Evolutionary conservation across 2,888 invertebrate species (phyloP).

Genomic region (Trichopria drosophilae): DNA sequence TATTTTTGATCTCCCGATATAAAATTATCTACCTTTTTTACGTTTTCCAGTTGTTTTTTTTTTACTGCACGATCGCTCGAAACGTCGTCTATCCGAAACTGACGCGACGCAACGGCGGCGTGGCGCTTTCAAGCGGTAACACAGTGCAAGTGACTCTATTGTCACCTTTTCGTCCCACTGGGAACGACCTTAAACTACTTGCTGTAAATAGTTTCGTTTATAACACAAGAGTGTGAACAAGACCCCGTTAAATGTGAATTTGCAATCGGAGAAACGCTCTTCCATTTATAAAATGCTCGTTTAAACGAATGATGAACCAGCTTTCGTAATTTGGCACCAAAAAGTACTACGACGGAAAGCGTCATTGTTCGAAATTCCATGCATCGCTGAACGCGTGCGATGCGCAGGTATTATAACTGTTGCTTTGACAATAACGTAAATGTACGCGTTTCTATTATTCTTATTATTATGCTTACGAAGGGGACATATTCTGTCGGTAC

Average conservation of each 20-base stretch:
- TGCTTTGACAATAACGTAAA: conserved; percentile 37
- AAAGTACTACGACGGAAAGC: conserved; percentile 32
- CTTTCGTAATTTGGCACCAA: conserved; percentile 21
- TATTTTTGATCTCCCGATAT: no score
- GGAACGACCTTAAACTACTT: conserved; percentile 24
- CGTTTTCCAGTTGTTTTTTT: no score
- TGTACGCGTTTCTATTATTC: conserved; percentile 23
- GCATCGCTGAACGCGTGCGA: conserved; percentile 36
- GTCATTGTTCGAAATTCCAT: conserved; percentile 39
- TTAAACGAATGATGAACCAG: conserved; percentile 29
- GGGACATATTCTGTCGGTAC: conserved; percentile 11
- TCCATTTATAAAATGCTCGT: no score
- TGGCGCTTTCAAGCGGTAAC: no score
- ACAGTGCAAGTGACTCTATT: not conserved
- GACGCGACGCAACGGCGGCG: no score
- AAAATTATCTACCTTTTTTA: no score
- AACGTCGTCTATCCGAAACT: no score
- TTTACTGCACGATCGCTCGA: no score
- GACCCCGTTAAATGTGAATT: conserved; percentile 13
- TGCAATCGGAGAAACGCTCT: conserved; percentile 1
- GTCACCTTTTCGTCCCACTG: conserved; percentile 21
- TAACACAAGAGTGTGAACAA: not conserved
- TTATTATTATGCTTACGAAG: conserved; percentile 29
- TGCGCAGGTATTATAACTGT: conserved; percentile 38
- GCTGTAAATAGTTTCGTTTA: not conserved